Evolutionary conservation across 1,140 invertebrate genomes (phyloP).

Genomic region (Camponotus vicinus): DNA sequence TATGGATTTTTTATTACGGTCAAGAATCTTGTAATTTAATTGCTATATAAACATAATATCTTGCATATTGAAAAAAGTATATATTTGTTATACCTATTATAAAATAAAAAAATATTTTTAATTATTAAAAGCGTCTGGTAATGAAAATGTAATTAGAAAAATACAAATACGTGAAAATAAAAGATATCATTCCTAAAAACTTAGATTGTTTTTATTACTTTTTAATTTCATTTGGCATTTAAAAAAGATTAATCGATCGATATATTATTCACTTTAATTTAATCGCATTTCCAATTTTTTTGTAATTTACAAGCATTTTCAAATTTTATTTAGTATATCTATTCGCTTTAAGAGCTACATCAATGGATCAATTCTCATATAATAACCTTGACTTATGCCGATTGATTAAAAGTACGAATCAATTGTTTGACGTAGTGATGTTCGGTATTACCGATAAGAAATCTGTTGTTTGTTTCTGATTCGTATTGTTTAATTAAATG

Average conservation of each 20-base stretch:
- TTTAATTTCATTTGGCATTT: not conserved
- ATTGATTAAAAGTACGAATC: conserved; percentile 18
- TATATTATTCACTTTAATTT: conserved; percentile 26
- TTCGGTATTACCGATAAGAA: conserved; percentile 19
- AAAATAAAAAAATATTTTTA: not conserved
- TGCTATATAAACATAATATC: not conserved
- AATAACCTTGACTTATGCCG: not conserved
- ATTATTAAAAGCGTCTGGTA: not conserved
- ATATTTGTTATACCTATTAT: not conserved
- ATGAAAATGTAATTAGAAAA: not conserved
- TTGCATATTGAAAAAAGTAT: not conserved
- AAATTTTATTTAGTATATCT: conserved; percentile 1
- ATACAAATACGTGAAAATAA: not conserved
- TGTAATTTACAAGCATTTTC: conserved; percentile 37
- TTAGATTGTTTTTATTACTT: not conserved
- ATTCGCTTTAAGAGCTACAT: not conserved
- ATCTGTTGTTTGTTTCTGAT: conserved; percentile 40
- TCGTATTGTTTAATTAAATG: not conserved
- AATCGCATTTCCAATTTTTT: not conserved
- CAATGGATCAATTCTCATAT: not conserved
- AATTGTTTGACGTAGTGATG: conserved; percentile 6
- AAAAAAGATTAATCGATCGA: not conserved
- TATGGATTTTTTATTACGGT: not conserved
- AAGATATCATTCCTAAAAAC: not conserved
- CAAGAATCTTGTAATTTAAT: conserved; percentile 5